Base-by-base conservation (phyloP, 1,140 invertebrate genomes). In the Bradynema listronoti region DNA sequence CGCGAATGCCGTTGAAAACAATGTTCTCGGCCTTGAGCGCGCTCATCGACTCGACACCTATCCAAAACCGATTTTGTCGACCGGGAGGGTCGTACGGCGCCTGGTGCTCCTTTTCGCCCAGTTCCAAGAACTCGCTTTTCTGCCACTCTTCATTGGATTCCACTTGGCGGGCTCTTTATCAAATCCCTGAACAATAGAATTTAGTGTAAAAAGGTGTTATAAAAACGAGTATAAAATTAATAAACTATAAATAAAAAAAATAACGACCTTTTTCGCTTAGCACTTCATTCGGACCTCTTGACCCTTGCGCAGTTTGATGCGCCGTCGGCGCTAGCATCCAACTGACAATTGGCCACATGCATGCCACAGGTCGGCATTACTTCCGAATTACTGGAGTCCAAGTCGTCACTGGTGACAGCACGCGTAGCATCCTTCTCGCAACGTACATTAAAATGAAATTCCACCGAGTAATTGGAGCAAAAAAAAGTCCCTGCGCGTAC, bases 101-200 rank as follows among this genome's bases (percentile, higher is more conserved):
- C 83, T 98, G 88, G 79, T 83, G 87, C 87, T 77, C 64, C 85
- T 94, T 89, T 75, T 97, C 91, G 66, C 88, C 87, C 11, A 97
- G 79, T 80, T 93, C 88, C 46, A 87, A 88, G 79, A 92, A 93
- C 83, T 97, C 92, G 82, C 90, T 94, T 79, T 94, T 96, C 0
- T 91, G 93, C 49, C 41, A 34, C 9, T 16, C n/a, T n/a, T n/a
- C n/a, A 93, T 98, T 11, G 94, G 94, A 82, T 97, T 98, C 94
- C 94, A 99, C 80, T 99, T 99, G 1, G 95, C 94, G 83, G 98
- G 95, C 79, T 99, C 95, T 79, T 99, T 99, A 1, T 91, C 94
- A 83, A 98, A 97, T 29, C 92, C 87, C 64, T 72, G 42, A 3
- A 46, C 51, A 56, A 49, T 6, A 49, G 19, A 11, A 19, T 39